These are phyloP conservation scores for Syngnathus acus DNA, from an alignment of 2,797 vertebrate species.

Conservation along the genomic window DNA sequence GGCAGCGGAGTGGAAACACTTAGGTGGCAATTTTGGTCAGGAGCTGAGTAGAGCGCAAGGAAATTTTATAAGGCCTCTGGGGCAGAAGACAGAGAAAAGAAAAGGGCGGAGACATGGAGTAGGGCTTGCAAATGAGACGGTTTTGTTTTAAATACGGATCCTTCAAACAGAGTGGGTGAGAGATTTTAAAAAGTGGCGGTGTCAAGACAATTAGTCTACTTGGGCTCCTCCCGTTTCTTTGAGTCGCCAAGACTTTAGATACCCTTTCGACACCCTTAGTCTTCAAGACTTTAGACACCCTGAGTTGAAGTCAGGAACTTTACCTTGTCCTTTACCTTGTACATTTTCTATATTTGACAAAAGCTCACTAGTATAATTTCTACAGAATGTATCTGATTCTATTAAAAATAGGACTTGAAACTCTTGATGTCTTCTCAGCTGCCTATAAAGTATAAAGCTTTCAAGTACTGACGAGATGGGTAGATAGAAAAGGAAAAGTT, in stretches of 20 bases:
- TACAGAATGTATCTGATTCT: neutral
- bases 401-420: neutral
- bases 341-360: neutral
- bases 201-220: neutral
- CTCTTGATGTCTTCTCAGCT: neutral
- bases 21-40: conserved; percentile 56
- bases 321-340: neutral
- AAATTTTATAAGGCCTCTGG: conserved; percentile 56
- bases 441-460: neutral
- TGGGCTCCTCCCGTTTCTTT: neutral
- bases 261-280: neutral
- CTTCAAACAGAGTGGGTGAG: neutral
- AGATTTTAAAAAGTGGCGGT: neutral
- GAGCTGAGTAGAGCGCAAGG: conserved; percentile 50
- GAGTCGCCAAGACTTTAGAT: neutral
- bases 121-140: conserved; percentile 28
- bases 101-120: conserved; percentile 21
- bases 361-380: neutral
- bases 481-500: neutral
- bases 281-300: neutral
- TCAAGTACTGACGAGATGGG: neutral
- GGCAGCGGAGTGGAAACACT: conserved; percentile 64
- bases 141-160: conserved; percentile 1
- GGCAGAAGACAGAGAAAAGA: conserved; percentile 32
- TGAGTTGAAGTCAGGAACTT: neutral